Evolutionary conservation across 2,888 invertebrate genomes (phyloP).

Genomic region (Drosophila nr. perissopoda): DNA sequence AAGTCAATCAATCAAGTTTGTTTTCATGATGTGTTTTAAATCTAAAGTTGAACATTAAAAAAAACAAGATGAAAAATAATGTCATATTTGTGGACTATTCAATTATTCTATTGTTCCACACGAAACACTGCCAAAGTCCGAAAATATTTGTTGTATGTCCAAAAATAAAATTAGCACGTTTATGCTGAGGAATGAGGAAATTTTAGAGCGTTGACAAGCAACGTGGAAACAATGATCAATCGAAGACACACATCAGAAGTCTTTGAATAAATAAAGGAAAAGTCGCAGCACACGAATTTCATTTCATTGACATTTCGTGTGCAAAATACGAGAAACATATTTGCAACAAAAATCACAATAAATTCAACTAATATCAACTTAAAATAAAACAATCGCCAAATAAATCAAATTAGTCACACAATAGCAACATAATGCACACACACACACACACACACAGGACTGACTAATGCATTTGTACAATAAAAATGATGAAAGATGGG

Average conservation of each 20-base stretch:
- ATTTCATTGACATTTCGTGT: slow-evolving; percentile 35
- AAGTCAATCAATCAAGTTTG: not conserved
- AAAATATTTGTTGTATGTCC: slow-evolving; percentile 35
- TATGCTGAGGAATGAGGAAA: slow-evolving; percentile 46
- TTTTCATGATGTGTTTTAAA: not conserved
- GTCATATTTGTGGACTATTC: not conserved
- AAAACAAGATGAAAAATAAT: not conserved
- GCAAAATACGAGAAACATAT: slow-evolving; percentile 25
- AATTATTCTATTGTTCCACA: not conserved
- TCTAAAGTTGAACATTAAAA: not conserved
- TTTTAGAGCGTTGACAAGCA: slow-evolving; percentile 41
- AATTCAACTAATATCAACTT: slow-evolving; percentile 38
- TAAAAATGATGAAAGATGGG: not conserved
- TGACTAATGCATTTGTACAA: not conserved
- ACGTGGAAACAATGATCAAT: slow-evolving; percentile 27
- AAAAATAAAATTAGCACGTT: slow-evolving; percentile 32
- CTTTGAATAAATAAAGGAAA: slow-evolving; percentile 26
- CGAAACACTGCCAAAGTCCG: not conserved
- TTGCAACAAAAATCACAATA: slow-evolving; percentile 31
- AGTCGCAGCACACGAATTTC: slow-evolving; percentile 66
- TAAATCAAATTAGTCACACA: slow-evolving; percentile 73
- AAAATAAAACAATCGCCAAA: slow-evolving; percentile 38
- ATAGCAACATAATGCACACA: slow-evolving; percentile 59
- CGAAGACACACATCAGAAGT: slow-evolving; percentile 24
- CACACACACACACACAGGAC: not conserved